Base-by-base conservation (phyloP, 2,797 vertebrate species). In the Aplochiton taeniatus region DNA sequence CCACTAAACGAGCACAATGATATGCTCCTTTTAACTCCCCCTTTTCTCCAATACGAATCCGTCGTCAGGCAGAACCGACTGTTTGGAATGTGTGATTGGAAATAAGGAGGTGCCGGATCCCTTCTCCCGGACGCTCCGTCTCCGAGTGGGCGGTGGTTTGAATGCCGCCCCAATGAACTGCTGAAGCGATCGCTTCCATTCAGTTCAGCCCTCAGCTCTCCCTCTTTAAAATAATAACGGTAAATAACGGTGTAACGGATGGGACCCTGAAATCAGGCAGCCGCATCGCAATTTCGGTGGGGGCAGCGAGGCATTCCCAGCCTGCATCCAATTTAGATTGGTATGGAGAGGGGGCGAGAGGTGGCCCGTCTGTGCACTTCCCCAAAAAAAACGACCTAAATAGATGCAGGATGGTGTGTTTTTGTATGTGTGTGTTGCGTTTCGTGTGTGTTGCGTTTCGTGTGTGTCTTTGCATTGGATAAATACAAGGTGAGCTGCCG, bases 21-120 rank as follows among this genome's bases (percentile, higher is more conserved):
- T 86, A 89, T 91, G 89, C 89, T 89, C 90, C 87, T 90, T 89
- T 89, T 89, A 88, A 83, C 87, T 79, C 69, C 48, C n/a, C 19
- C 75, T 78, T 72, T 70, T 81, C 74, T 69, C 80, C 87, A 92
- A 91, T 90, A 87, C 85, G 81, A 83, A 90, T 82, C 86, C 82
- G 86, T 90, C 81, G 87, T 90, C 88, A 91, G 87, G 89, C 89
- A 92, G 90, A 92, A 92, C 88, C 84, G 74, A 86, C 83, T 82
- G 79, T 70, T 78, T 76, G 84, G 86, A 88, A 90, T 87, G 83
- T 81, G 72, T 91, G 88, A 90, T 91, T 90, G 90, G 89, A 90
- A 89, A 89, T 83, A 58, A 78, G 53, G 48, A 65, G 78, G 85
- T 83, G 80, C 85, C 75, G 83, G 82, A 85, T 82, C 85, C 80